Evolutionary conservation across 2,797 vertebrate species (phyloP).

Genomic region (Cyclura pinguis): DNA sequence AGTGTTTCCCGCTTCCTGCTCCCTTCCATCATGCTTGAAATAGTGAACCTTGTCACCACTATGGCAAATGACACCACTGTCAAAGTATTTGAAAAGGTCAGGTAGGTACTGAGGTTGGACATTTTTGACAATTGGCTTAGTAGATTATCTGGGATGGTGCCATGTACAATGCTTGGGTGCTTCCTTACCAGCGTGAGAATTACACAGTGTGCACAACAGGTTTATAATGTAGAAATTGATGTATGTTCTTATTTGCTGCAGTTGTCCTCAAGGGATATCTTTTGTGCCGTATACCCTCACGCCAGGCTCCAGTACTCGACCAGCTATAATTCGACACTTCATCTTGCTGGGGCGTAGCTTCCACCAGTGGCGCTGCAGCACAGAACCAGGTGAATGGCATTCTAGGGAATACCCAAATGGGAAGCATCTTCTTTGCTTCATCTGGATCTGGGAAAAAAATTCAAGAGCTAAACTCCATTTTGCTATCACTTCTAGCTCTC

Average conservation of each 20-base stretch:
- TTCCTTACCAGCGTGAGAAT: background rate
- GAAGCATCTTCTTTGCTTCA: background rate
- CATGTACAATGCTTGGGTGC: background rate
- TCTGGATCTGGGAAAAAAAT: background rate
- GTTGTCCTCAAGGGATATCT: slow-evolving; percentile 75
- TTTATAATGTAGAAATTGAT: background rate
- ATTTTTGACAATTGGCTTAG: background rate
- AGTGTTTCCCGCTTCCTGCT: slow-evolving; percentile 93
- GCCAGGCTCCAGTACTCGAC: slow-evolving; percentile 81
- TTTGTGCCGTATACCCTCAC: slow-evolving; percentile 84
- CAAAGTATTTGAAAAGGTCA: slow-evolving; percentile 90
- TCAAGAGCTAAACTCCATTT: background rate
- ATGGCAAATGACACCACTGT: slow-evolving; percentile 91
- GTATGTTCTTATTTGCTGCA: slow-evolving; percentile 64
- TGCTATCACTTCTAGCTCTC: slow-evolving; percentile 81
- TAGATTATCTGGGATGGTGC: background rate
- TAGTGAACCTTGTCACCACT: slow-evolving; percentile 87
- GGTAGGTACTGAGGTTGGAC: slow-evolving; percentile 77
- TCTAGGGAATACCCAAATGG: rapidly evolving
- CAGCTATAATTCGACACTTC: slow-evolving; percentile 84
- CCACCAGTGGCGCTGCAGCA: slow-evolving; percentile 93
- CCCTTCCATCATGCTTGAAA: slow-evolving; percentile 89
- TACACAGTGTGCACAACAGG: background rate
- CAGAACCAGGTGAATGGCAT: slow-evolving; percentile 87
- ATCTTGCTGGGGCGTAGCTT: slow-evolving; percentile 94